Evolutionary conservation across 1,140 invertebrate species (phyloP), one percentile per base, ranked within the genome.

Genomic region (Pollicipes pollicipes): DNA sequence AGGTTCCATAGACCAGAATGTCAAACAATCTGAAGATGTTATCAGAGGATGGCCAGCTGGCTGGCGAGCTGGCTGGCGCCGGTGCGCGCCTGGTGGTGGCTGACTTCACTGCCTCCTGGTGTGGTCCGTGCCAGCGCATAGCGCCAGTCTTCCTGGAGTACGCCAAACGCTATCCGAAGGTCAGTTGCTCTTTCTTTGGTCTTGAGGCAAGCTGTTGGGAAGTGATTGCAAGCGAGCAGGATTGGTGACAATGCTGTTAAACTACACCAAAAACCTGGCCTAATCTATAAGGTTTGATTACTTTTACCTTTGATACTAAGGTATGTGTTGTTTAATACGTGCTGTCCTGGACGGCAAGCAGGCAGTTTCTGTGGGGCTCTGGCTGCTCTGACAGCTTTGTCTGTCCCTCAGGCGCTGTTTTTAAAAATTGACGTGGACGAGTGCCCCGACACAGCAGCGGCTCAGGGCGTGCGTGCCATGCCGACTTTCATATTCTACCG

Each of bases 401-500:
- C 35, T 35, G 35, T 35, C 35, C 35, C 35, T 64, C 63, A 88
- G 76, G 93, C 92, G 16, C 83, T 95, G 13, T 99, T 99, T 79
- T 80, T 98, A 0, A 97, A 98, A 83, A 90, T 98, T 2, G 95
- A 98, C 81, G 93, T 95, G 30, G 90, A 95, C 77, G 86, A 88
- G 76, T 93, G 91, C 76, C 85, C 87, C 68, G 91, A 93, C 77
- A 91, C 90, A 32, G 92, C 95, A 1, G 84, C 86, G 29, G 81
- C 82, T 29, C 88, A 97, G 78, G 90, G 90, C 66, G 90, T 99
- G 27, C 88, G 85, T 73, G 91, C 93, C 2, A 98, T 99, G 93
- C 97, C 97, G 13, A 99, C 97, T 10, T 99, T 99, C 78, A 88
- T 96, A 73, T 95, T 98, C 77, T 97, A 93, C 78, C 87, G 88